Evolutionary conservation across 1,140 invertebrate species (phyloP).

Genomic region (Plutomurus gul): DNA sequence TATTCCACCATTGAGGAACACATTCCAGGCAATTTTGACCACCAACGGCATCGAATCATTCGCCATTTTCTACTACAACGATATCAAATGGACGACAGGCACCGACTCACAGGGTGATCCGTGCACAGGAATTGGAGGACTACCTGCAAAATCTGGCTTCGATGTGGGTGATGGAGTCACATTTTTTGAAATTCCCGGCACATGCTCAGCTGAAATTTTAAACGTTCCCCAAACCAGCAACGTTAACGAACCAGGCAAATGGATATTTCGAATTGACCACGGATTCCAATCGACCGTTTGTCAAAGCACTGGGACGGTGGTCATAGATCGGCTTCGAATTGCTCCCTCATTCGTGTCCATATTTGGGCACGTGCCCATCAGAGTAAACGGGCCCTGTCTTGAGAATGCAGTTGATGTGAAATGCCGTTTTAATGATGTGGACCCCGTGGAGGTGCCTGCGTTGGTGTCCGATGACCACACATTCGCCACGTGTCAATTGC

Average conservation of each 20-base stretch:
- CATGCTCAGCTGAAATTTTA: constrained; percentile 14
- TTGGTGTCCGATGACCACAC: neutral
- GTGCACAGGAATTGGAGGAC: constrained; percentile 35
- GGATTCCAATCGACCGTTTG: neutral
- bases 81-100: constrained; percentile 57
- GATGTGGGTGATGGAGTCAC: constrained; percentile 36
- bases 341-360: neutral
- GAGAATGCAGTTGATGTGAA: neutral
- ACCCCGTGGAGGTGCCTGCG: neutral
- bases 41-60: constrained; percentile 56
- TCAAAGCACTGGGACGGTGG: neutral
- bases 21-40: constrained; percentile 57
- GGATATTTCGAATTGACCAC: constrained; percentile 36
- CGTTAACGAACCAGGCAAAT: constrained; percentile 38
- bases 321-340: neutral
- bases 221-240: constrained; percentile 27
- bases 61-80: constrained; percentile 57
- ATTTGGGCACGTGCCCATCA: neutral
- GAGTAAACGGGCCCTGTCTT: neutral
- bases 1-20: no score
- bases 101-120: constrained; percentile 53
- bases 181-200: constrained; percentile 17
- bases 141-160: constrained; percentile 42
- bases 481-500: neutral
- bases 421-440: neutral